Conservation (phyloP, 92 coral and sea anemone genomes). For the Heteractis magnifica region DNA sequence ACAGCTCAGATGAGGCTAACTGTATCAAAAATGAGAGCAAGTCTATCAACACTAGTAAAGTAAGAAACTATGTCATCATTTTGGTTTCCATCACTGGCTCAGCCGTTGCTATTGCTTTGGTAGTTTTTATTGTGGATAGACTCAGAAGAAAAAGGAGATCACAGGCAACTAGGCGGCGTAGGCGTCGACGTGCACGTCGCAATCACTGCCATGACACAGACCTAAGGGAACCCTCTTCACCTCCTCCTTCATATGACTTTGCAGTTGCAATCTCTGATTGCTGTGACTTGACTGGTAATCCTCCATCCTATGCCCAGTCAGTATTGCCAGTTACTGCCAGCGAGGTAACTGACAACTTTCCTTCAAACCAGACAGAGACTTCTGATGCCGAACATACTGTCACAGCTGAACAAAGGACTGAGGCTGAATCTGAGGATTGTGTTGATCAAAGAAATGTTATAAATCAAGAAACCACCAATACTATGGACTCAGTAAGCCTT, state of each 20-base stretch:
- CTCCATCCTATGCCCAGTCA: slow-evolving; percentile 25
- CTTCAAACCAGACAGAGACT: slow-evolving; percentile 5
- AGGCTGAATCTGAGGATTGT: neutral
- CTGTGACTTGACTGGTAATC: slow-evolving; percentile 11
- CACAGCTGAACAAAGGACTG: neutral
- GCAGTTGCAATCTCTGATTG: slow-evolving; percentile 46
- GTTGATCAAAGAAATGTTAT: neutral
- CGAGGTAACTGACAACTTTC: slow-evolving; percentile 5
- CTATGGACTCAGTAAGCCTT: slow-evolving; percentile 16
- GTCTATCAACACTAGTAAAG: slow-evolving; percentile 34
- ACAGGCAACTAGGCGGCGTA: slow-evolving; percentile 63
- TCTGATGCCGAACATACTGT: slow-evolving; percentile 15
- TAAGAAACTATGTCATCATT: slow-evolving; percentile 69
- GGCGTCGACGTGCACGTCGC: slow-evolving; percentile 63
- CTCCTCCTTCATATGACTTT: slow-evolving; percentile 80
- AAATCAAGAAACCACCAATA: neutral
- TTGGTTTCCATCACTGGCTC: slow-evolving; percentile 77
- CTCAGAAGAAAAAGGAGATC: slow-evolving; percentile 61
- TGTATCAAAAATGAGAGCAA: slow-evolving; percentile 31
- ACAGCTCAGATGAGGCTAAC: slow-evolving; percentile 71
- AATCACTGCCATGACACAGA: slow-evolving; percentile 43
- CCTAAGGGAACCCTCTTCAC: slow-evolving; percentile 59
- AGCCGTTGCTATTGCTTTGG: slow-evolving; percentile 63
- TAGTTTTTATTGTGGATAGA: slow-evolving; percentile 69
- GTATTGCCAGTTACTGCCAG: neutral